A percentile compares a stretch with the other conserved stretches of the same genome.
Evolutionary conservation across 2,797 vertebrate genomes (phyloP).

Genomic region (Gallinago solitaria): DNA sequence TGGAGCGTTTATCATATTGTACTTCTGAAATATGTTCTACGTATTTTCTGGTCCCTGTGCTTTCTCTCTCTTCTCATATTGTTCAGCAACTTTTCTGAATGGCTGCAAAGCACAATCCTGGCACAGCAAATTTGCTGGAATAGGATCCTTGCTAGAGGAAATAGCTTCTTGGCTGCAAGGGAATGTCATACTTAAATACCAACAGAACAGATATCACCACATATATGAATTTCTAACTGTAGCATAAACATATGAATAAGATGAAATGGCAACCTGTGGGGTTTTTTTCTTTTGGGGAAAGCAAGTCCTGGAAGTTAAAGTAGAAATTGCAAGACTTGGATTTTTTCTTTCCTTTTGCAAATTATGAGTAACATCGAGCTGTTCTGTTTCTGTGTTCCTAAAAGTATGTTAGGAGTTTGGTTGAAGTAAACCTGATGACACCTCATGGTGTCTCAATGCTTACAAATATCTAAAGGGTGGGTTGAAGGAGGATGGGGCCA

Average conservation of each 20-base stretch:
- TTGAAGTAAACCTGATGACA: not conserved
- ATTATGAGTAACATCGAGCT: not conserved
- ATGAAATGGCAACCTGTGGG: not conserved
- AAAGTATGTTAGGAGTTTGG: not conserved
- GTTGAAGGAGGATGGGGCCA: no score
- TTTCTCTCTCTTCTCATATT: not conserved
- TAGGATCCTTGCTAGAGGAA: not conserved
- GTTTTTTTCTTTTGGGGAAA: fast-evolving
- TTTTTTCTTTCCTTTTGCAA: not conserved
- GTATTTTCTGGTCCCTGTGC: not conserved
- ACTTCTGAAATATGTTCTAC: not conserved
- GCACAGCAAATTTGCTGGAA: not conserved
- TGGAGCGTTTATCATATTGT: not conserved
- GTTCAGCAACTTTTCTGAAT: not conserved
- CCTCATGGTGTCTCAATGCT: not conserved
- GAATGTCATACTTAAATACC: not conserved
- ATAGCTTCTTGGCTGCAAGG: not conserved
- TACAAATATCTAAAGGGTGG: no score
- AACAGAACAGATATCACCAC: not conserved
- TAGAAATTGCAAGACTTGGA: not conserved
- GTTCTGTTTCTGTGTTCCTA: not conserved
- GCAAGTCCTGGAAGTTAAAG: not conserved
- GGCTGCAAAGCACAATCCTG: not conserved
- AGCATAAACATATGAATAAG: not conserved
- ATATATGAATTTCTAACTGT: not conserved